A percentile compares a stretch with the other conserved stretches of the same genome.
Evolutionary conservation across 2,113 vertebrate genomes (phyloP).

Genomic region (Cyphomyrus discorhynchus): DNA sequence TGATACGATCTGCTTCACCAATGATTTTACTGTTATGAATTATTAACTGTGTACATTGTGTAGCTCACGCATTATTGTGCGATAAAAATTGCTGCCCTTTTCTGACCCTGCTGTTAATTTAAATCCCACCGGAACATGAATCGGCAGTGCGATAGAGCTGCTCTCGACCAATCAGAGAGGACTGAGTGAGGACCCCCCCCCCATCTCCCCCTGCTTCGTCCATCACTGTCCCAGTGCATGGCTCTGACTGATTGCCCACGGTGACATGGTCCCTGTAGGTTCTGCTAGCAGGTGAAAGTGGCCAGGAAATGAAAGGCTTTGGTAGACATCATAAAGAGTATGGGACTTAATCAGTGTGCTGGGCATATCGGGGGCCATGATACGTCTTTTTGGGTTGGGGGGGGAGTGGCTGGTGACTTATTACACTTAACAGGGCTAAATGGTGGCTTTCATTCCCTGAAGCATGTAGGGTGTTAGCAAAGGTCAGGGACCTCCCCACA

Average conservation of each 20-base stretch:
- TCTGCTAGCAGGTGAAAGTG: slow-evolving; percentile 53
- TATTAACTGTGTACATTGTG: not conserved
- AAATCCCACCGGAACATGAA: slow-evolving; percentile 33
- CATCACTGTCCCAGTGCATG: slow-evolving; percentile 55
- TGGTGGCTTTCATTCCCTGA: not conserved
- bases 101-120: not conserved
- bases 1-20: not conserved
- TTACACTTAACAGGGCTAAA: not conserved
- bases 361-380: not conserved
- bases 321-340: slow-evolving; percentile 49
- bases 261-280: slow-evolving; percentile 45
- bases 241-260: slow-evolving; percentile 58
- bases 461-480: not conserved
- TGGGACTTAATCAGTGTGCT: slow-evolving; percentile 1
- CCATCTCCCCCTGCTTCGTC: slow-evolving; percentile 16
- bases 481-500: not conserved
- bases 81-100: not conserved
- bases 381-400: not conserved
- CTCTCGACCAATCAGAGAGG: slow-evolving; percentile 35
- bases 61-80: not conserved
- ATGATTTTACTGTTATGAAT: not conserved
- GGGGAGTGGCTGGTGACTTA: not conserved
- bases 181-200: slow-evolving; percentile 25
- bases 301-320: slow-evolving; percentile 52
- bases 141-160: slow-evolving; percentile 35